Base-by-base conservation (phyloP, 2,888 invertebrate species). In the Phaonia tiefii region DNA sequence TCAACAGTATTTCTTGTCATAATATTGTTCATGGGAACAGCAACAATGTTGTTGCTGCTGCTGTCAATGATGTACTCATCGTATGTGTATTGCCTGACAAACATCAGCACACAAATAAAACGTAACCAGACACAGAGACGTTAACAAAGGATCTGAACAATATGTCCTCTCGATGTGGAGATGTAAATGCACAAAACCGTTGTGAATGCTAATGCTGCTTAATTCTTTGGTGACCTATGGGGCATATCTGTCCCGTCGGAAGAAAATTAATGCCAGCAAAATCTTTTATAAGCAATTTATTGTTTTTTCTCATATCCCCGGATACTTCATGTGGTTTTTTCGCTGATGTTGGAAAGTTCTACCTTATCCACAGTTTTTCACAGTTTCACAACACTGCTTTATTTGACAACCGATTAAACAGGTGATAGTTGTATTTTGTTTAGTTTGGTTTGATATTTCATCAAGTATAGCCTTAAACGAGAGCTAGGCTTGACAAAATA, bases 1-100 rank as follows among this genome's bases (percentile, higher is more conserved):
- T 63, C 63, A 63, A 42, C 63, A 42, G 17, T 39, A 63, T 63
- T 63, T 63, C 42, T 63, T 63, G 63, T 42, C 63, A 42, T 22
- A 63, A 42, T 13, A 63, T 39, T 42, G 22, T 42, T 63, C 63
- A 3, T 8, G 39, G 60, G 17, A 20, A 37, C 10, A 39, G 60
- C 60, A 60, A 8, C 44, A 66, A 44, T 49, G 26, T 67, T 67
- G 10, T 15, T 22, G 42, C 10, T 42, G 63, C 22, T 42, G 39
- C 7, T 20, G 60, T 17, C 51, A 51, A 37, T 51, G 22, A 51
- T 25, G 25, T 22, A 13, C 22, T 10, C 54, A 22, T 54, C 54
- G 54, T 42, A 13, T 63, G 63, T 63, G 42, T 22, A 63, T 63
- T 42, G 37, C 63, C 39, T n/a, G 11, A 5, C 63, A 22, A 11